Conservation (phyloP, 2,888 invertebrate genomes). For the Scaptomyza parva region DNA sequence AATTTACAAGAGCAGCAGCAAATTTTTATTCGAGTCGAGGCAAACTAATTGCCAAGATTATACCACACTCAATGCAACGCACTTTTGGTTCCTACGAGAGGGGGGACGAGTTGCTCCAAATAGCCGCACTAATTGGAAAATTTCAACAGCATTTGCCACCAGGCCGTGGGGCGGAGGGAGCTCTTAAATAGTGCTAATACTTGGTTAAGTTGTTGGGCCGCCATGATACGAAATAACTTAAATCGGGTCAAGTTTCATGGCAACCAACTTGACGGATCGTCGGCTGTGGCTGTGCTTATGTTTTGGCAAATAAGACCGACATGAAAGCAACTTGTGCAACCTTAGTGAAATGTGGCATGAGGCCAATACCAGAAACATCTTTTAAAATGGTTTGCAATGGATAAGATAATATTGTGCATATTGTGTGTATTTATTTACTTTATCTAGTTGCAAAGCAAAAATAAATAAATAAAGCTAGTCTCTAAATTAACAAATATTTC, state of each 20-base stretch:
- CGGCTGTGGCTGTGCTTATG: slow-evolving; percentile 27
- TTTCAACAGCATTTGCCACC: slow-evolving; percentile 42
- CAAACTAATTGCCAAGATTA: slow-evolving; percentile 53
- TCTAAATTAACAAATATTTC: not conserved
- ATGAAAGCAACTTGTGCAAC: slow-evolving; percentile 67
- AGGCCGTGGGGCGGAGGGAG: not conserved
- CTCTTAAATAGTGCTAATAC: slow-evolving; percentile 60
- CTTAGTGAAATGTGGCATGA: slow-evolving; percentile 50
- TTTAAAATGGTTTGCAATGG: not conserved
- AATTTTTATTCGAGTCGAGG: slow-evolving; percentile 16
- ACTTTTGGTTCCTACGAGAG: not conserved
- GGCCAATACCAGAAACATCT: slow-evolving; percentile 27
- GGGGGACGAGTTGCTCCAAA: slow-evolving; percentile 18
- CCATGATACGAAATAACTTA: slow-evolving; percentile 36
- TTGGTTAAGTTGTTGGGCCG: slow-evolving; percentile 44
- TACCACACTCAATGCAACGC: slow-evolving; percentile 27
- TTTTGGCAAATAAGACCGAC: slow-evolving; percentile 64
- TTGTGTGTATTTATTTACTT: not conserved
- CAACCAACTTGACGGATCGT: slow-evolving; percentile 32
- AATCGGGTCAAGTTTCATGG: slow-evolving; percentile 8
- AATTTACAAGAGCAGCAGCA: slow-evolving; percentile 37
- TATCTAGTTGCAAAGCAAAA: not conserved
- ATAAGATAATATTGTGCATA: not conserved
- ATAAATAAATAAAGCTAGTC: no score
- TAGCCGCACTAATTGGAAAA: slow-evolving; percentile 65